Evolutionary conservation across 37 sponge, comb jelly and placozoan genomes (phyloP).

Genomic region (Diacarnus erythraeanus): DNA sequence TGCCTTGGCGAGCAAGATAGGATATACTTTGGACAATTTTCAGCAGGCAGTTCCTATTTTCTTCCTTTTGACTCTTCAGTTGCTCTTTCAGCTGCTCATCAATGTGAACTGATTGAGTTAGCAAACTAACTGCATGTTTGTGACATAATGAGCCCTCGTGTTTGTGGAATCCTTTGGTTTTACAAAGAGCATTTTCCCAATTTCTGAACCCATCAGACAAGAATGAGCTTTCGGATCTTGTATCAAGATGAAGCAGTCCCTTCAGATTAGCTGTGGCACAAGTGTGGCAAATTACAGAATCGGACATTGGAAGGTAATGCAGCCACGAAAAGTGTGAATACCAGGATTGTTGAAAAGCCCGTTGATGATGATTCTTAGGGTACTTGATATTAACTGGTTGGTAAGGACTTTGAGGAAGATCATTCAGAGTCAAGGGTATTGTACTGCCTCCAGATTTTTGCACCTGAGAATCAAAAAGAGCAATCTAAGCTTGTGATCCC

Average conservation of each 20-base stretch:
- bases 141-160: neutral
- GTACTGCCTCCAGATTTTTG: neutral
- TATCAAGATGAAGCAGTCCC: conserved; percentile 5
- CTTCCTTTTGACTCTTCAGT: neutral
- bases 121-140: too few species aligned
- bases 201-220: neutral
- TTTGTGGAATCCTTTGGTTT: conserved; percentile 3
- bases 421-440: neutral
- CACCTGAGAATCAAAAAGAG: neutral
- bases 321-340: conserved; percentile 1
- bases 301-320: neutral
- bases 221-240: conserved; percentile 8
- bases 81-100: neutral
- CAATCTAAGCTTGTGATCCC: too few species aligned
- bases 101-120: too few species aligned
- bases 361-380: neutral
- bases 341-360: conserved; percentile 1
- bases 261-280: neutral
- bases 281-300: conserved; percentile 10
- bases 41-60: neutral
- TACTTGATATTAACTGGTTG: neutral
- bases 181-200: conserved; percentile 3
- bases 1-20: neutral
- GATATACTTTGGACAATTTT: neutral
- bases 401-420: neutral